Evolutionary conservation across 2,888 invertebrate species (phyloP), one percentile per base, ranked within the genome.

Genomic region (Perdita meconis): DNA sequence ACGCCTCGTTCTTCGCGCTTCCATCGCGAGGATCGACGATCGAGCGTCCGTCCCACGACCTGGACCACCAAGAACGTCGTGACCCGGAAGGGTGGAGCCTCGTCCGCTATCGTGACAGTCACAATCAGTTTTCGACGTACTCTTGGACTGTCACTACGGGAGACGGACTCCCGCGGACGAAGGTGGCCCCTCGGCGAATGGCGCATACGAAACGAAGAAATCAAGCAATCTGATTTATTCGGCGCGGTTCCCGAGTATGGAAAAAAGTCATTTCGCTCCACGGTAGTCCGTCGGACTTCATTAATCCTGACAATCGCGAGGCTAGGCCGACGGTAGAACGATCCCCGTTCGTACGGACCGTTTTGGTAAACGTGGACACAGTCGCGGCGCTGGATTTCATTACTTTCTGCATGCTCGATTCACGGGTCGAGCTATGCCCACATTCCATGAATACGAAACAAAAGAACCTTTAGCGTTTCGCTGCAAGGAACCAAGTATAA

Each of bases 81-180:
- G 81, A 80, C 82, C 84, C 85, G 85, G 87, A 88, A 88, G 84
- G 87, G 82, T 85, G 83, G 82, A 83, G 79, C 60, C 81, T 68
- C 80, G 82, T 83, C 71, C 84, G 78, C 82, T 86, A 83, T 88
- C 86, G 80, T 77, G 79, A 80, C 85, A 85, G 79, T 83, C 80
- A 84, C 87, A 80, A 87, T 88, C 85, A 87, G 82, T 81, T 87
- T 87, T 77, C 78, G 81, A 76, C 83, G 81, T 81, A 82, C 75
- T 77, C 83, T 80, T 71, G 36, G 59, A 65, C 73, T 80, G 80
- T 82, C 86, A 80, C 89, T 79, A 84, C 89, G 85, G 88, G 88
- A 82, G 85, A 84, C 80, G 71, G 81, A 84, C 86, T 81, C 85
- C 86, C 80, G 84, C 71, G 74, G 81, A 78, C 64, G 78, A 81